Evolutionary conservation across 2,113 vertebrate species (phyloP).

Genomic region (Boulengeromyrus knoepffleri): DNA sequence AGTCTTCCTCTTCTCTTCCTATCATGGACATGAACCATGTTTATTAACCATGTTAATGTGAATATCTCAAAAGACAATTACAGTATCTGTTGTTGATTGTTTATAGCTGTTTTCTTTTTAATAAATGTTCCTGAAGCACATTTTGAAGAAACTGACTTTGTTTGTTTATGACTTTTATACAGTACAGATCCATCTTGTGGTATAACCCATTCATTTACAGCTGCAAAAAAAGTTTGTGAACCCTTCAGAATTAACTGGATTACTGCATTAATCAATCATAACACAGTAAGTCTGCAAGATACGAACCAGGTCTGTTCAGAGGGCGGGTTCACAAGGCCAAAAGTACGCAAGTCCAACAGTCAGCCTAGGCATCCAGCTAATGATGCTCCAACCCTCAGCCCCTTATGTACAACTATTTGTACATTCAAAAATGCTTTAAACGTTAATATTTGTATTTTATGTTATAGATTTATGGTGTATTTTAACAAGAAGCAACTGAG

Average conservation of each 20-base stretch:
- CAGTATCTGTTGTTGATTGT: background rate
- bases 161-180: background rate
- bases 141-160: background rate
- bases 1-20: constrained; percentile 47
- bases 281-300: background rate
- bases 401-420: background rate
- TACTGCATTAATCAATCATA: background rate
- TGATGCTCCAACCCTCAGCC: background rate
- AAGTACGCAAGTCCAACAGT: too few species aligned
- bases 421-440: background rate
- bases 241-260: background rate
- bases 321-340: background rate
- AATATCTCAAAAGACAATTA: background rate
- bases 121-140: background rate
- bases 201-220: background rate
- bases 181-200: background rate
- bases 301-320: background rate
- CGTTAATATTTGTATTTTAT: background rate
- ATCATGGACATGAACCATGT: background rate
- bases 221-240: background rate
- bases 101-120: background rate
- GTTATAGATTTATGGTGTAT: background rate
- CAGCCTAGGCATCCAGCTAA: background rate
- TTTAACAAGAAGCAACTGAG: background rate
- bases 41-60: background rate